Evolutionary conservation across 2,888 invertebrate genomes (phyloP).

Genomic region (Apoderus coryli): DNA sequence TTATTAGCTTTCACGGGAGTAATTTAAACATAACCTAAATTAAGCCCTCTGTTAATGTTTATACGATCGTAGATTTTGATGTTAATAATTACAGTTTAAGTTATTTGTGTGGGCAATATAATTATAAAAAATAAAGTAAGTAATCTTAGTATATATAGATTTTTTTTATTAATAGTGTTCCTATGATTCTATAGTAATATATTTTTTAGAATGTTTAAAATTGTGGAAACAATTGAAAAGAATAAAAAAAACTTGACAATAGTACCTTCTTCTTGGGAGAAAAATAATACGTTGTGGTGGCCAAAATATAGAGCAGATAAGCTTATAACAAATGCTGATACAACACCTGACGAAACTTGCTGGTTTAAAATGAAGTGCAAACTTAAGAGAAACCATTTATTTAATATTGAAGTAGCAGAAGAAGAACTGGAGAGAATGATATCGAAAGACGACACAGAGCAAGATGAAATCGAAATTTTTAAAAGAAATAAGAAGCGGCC

Average conservation of each 20-base stretch:
- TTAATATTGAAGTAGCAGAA: conserved; percentile 4
- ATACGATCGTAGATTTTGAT: no score
- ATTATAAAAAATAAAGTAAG: no score
- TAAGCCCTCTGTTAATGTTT: no score
- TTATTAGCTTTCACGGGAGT: no score
- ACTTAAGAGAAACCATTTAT: conserved; percentile 4
- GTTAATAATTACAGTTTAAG: no score
- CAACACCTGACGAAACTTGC: conserved; percentile 1
- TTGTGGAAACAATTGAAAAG: conserved; percentile 9
- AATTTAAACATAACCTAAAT: no score
- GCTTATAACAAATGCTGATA: neutral
- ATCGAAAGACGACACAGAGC: conserved; percentile 3
- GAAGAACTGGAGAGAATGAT: conserved; percentile 1
- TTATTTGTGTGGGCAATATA: no score
- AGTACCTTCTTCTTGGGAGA: conserved; percentile 9
- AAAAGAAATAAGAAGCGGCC: neutral
- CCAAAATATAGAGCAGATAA: conserved; percentile 8
- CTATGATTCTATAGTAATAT: no score
- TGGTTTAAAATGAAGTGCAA: conserved; percentile 2
- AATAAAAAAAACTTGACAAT: conserved; percentile 9
- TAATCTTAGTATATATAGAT: no score
- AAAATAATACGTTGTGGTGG: conserved; percentile 8
- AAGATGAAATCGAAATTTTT: neutral
- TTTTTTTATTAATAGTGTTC: no score
- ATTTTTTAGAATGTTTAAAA: conserved; percentile 2